Base-by-base conservation (phyloP, 2,888 invertebrate species). In the Lissocephala sabroskyi region DNA sequence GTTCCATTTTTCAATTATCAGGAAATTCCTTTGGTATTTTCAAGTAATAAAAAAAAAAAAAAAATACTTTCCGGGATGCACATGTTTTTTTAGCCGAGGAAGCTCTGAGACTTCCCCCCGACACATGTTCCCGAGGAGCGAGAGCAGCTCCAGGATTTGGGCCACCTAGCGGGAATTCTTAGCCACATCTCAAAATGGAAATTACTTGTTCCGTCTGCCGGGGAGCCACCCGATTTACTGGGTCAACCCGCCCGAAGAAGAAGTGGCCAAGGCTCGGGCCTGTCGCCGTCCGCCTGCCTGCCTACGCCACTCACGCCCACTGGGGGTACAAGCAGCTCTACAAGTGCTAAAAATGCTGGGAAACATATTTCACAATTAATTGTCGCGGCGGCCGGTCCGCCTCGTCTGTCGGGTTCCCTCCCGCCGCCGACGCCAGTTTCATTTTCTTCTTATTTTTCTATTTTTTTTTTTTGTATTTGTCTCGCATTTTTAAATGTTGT, bases 361-460 rank as follows among this genome's bases (percentile, higher is more conserved):
- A 76, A 76, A 73, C 77, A 73, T 74, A 77, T 73, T 73, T 73
- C 66, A 73, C 70, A 73, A 73, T 73, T 73, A 73, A 73, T 77
- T 73, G 75, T 75, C 73, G 62, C 60, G 56, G 56, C 49, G 45
- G 59, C 56, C 58, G 67, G 59, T 50, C 51, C 45, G 57, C 35
- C 47, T 23, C n/a, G n/a, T n/a, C n/a, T n/a, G n/a, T n/a, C n/a
- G n/a, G n/a, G n/a, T n/a, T n/a, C n/a, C n/a, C n/a, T n/a, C n/a
- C n/a, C n/a, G n/a, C n/a, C n/a, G n/a, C n/a, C n/a, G n/a, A n/a
- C n/a, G n/a, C n/a, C n/a, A n/a, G n/a, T n/a, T n/a, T n/a, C n/a
- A n/a, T n/a, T n/a, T n/a, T n/a, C n/a, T n/a, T n/a, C n/a, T n/a
- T n/a, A n/a, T n/a, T n/a, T n/a, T n/a, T n/a, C n/a, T n/a, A n/a